Conservation (phyloP, 2,888 invertebrate genomes). For the Lochmaea capreae region DNA sequence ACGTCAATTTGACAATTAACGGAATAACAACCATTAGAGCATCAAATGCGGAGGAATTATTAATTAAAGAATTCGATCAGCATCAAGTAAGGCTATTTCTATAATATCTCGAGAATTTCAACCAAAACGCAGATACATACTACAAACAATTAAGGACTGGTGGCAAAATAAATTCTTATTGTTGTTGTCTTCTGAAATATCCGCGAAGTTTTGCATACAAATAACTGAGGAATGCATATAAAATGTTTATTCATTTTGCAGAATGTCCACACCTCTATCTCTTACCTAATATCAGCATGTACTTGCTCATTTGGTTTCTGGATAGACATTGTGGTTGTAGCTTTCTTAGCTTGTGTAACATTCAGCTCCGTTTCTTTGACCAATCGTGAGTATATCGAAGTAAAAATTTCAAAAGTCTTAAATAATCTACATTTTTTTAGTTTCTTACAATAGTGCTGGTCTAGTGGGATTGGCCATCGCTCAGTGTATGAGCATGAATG, state of each 20-base stretch:
- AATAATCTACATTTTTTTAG: slow-evolving; percentile 5
- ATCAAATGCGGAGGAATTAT: slow-evolving; percentile 41
- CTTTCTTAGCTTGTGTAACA: slow-evolving; percentile 71
- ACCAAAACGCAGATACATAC: no score
- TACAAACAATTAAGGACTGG: no score
- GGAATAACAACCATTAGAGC: slow-evolving; percentile 52
- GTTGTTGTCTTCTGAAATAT: no score
- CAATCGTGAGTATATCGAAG: slow-evolving; percentile 51
- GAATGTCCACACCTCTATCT: slow-evolving; percentile 72
- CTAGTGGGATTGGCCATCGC: slow-evolving; percentile 56
- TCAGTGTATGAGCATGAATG: slow-evolving; percentile 57
- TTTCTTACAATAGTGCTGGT: slow-evolving; percentile 48
- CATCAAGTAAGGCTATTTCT: slow-evolving; percentile 47
- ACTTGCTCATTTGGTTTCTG: slow-evolving; percentile 75
- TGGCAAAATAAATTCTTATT: no score
- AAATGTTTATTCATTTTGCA: slow-evolving; percentile 39
- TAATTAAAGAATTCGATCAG: slow-evolving; percentile 50
- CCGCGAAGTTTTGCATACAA: no score
- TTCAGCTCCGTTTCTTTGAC: slow-evolving; percentile 69
- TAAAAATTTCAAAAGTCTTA: neutral
- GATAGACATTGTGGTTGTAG: slow-evolving; percentile 73
- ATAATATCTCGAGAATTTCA: neutral
- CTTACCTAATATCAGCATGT: slow-evolving; percentile 71
- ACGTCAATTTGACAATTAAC: slow-evolving; percentile 48
- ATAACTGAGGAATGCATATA: no score